These are phyloP conservation scores for Halcyon chelicuti DNA, from an alignment of 2,797 vertebrate genomes.

Conservation along the genomic window DNA sequence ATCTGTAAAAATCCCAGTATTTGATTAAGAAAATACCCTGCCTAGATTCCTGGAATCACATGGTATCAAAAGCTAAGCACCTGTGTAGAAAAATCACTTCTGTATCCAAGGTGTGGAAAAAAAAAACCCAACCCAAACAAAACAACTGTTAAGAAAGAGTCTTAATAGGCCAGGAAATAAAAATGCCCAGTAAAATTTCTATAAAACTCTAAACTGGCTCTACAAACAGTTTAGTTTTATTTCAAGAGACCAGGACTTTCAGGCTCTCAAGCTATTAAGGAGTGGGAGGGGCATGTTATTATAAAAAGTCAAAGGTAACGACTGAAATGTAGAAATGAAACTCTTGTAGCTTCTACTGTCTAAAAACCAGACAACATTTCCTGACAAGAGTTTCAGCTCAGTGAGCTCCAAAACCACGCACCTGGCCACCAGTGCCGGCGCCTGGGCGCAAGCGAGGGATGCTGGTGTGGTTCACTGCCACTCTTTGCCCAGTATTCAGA, in stretches of 20 bases:
- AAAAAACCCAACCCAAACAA: not conserved
- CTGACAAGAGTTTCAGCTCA: conserved; percentile 21
- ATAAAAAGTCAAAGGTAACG: conserved; percentile 14
- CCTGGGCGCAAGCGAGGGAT: not conserved
- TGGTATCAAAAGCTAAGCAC: conserved; percentile 66
- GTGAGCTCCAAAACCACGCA: not conserved
- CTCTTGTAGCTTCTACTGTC: not conserved
- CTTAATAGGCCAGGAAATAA: conserved; percentile 11
- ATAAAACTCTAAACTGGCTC: conserved; percentile 61
- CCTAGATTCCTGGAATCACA: conserved; percentile 46
- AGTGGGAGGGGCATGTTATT: not conserved
- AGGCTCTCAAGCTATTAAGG: not conserved
- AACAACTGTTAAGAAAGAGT: not conserved
- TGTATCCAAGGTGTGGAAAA: conserved; percentile 19
- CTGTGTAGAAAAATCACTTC: conserved; percentile 34
- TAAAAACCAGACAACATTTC: not conserved
- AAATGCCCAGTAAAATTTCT: conserved; percentile 39
- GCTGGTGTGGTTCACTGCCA: not conserved
- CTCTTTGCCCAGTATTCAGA: not conserved
- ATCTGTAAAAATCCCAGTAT: conserved; percentile 18
- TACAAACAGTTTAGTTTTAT: conserved; percentile 50
- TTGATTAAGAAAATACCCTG: conserved; percentile 61
- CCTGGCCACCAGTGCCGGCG: not conserved
- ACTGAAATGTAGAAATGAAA: conserved; percentile 58
- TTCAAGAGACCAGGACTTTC: conserved; percentile 50